Evolutionary conservation across 2,113 vertebrate genomes (phyloP), one percentile per base, ranked within the genome.

Genomic region (Hippocampus zosterae): DNA sequence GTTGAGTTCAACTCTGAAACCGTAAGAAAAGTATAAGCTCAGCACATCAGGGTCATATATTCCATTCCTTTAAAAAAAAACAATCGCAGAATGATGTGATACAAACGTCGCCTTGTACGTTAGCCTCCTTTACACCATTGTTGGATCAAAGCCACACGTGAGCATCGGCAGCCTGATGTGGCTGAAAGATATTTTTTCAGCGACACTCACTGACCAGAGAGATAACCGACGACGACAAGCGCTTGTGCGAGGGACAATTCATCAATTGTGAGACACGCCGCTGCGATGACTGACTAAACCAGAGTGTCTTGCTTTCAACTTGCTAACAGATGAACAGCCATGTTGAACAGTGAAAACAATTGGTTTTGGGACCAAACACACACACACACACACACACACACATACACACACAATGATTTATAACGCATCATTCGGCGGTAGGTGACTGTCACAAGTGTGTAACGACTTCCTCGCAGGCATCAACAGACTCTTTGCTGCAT

Each of bases 91-190:
- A 46, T 3, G 53, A n/a, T 62, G 61, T 11, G 52, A 75, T 68
- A 63, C 66, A 56, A 56, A 69, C 29, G 33, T 82, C 75, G 73
- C 75, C 75, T 83, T 63, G 37, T 23, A 46, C 78, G 61, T 55
- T 2, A 19, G 12, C n/a, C 46, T 3, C 44, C 44, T 46, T 46
- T 16, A 16, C 12, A 1, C 44, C 44, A 46, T 15, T 3, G 44
- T 13, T 46, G 44, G 33, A 37, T 1, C 33, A 37, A 37, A 52
- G 50, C 50, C 50, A n/a, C 9, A 3, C 8, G 50, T 3, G 50
- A n/a, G 50, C 16, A 50, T 50, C 46, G 16, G 46, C 15, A 50
- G 13, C 46, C 15, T 18, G 46, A 48, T 48, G 46, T 48, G 46
- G 12, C 3, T 48, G 15, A 50, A 50, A 50, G 46, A 50, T 50